A percentile compares a stretch with the other conserved stretches of the same genome.
Evolutionary conservation across 1,140 invertebrate species (phyloP).

Genomic region (Drosophila oshimai): DNA sequence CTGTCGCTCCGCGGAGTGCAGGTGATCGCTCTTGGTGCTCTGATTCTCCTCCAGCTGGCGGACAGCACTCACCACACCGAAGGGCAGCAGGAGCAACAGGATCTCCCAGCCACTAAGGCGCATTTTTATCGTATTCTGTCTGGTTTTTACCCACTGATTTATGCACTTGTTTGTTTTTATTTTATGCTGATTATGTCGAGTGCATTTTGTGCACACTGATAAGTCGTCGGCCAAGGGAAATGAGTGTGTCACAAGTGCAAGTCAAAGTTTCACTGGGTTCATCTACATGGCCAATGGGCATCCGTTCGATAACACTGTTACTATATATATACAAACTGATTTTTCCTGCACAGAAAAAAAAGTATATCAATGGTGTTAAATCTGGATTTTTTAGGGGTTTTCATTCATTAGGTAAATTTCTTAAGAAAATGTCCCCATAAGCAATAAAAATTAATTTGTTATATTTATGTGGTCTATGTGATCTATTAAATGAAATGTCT

Average conservation of each 20-base stretch:
- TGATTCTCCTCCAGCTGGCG: conserved; percentile 43
- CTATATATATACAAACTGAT: conserved; percentile 3
- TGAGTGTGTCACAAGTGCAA: conserved; percentile 40
- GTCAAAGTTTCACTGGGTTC: conserved; percentile 18
- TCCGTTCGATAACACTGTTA: conserved; percentile 19
- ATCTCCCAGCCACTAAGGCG: conserved; percentile 29
- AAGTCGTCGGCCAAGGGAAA: conserved; percentile 19
- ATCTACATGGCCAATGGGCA: conserved; percentile 29
- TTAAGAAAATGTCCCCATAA: not conserved
- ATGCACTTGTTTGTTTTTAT: conserved; percentile 2
- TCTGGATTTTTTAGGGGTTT: too few relatives aligned
- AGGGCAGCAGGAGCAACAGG: conserved; percentile 22
- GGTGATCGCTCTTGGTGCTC: conserved; percentile 33
- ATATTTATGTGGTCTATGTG: too few relatives aligned
- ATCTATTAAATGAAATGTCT: too few relatives aligned
- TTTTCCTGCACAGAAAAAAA: conserved; percentile 16
- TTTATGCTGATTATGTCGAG: conserved; percentile 16
- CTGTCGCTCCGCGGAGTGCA: conserved; percentile 14
- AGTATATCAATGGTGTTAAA: not conserved
- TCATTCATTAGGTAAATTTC: not conserved
- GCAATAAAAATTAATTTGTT: not conserved
- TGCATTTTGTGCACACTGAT: conserved; percentile 48
- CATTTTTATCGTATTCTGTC: conserved; percentile 41
- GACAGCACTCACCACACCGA: conserved; percentile 21
- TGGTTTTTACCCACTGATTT: conserved; percentile 19